These are phyloP conservation scores for Vulpes ferrilata DNA, from an alignment of 2,113 vertebrate species.

Conservation along the genomic window DNA sequence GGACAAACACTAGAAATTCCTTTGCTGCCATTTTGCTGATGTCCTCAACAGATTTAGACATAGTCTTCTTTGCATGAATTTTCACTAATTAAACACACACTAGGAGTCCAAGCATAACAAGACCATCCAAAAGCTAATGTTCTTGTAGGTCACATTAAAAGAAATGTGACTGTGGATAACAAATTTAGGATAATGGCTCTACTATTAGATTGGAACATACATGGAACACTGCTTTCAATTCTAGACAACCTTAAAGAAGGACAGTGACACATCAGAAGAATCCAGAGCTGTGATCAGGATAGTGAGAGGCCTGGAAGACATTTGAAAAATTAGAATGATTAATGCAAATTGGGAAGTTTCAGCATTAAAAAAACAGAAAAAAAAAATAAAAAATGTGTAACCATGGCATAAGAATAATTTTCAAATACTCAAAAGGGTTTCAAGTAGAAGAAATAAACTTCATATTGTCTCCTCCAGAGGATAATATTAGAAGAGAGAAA, in stretches of 20 bases:
- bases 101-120: background rate
- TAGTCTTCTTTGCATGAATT: background rate
- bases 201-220: background rate
- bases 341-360: background rate
- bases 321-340: slow-evolving; percentile 3
- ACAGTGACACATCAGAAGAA: background rate
- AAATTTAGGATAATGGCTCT: background rate
- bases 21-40: background rate
- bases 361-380: background rate
- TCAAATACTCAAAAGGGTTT: slow-evolving; percentile 15
- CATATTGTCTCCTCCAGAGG: background rate
- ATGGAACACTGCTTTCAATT: background rate
- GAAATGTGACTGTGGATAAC: background rate
- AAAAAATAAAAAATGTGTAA: background rate
- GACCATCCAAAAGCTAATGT: slow-evolving; percentile 15
- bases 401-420: background rate
- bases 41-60: background rate
- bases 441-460: background rate
- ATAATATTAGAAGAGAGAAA: background rate
- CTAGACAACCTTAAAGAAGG: background rate
- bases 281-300: background rate
- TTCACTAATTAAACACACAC: slow-evolving; percentile 13
- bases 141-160: background rate
- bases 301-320: background rate
- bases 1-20: background rate